A percentile compares a stretch with the other conserved stretches of the same genome.
phyloP scores from a whole-genome alignment of 2,797 vertebrate genomes.

The Myotis pilosus region DNA sequence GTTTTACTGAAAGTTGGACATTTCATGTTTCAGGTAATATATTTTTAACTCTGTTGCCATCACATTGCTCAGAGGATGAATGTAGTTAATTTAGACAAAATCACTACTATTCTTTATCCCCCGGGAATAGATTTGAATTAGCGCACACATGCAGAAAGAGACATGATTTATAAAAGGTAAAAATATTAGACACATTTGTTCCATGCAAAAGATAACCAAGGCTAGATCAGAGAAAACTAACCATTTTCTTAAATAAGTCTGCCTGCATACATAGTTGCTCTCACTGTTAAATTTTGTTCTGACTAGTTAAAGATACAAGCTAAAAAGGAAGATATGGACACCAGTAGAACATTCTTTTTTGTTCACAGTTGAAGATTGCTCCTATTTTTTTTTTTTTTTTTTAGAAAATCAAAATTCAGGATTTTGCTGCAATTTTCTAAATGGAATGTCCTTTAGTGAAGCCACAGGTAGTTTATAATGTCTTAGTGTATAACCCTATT shows the following conservation, averaged over 20 bases:
- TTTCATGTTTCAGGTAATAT: constrained; percentile 3
- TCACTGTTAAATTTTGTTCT: not conserved
- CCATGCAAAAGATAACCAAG: not conserved
- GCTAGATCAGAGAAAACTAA: not conserved
- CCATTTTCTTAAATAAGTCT: not conserved
- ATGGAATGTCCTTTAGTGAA: not conserved
- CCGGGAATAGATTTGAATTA: not conserved
- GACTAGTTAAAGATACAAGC: not conserved
- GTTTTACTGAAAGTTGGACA: not conserved
- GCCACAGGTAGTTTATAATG: not conserved
- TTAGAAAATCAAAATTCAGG: not conserved
- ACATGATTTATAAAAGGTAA: not conserved
- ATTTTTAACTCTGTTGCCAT: not conserved
- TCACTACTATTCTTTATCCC: not conserved
- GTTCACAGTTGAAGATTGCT: not conserved
- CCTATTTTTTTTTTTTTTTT: not conserved
- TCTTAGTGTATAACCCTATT: not conserved
- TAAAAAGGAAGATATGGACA: not conserved
- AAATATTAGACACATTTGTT: not conserved
- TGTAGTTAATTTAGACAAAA: not conserved
- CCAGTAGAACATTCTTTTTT: not conserved
- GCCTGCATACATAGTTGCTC: not conserved
- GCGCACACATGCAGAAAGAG: not conserved
- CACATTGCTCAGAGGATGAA: not conserved
- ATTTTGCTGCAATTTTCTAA: not conserved